These are phyloP conservation scores for Dinomys branickii DNA, from an alignment of 2,113 vertebrate species.

Conservation along the genomic window DNA sequence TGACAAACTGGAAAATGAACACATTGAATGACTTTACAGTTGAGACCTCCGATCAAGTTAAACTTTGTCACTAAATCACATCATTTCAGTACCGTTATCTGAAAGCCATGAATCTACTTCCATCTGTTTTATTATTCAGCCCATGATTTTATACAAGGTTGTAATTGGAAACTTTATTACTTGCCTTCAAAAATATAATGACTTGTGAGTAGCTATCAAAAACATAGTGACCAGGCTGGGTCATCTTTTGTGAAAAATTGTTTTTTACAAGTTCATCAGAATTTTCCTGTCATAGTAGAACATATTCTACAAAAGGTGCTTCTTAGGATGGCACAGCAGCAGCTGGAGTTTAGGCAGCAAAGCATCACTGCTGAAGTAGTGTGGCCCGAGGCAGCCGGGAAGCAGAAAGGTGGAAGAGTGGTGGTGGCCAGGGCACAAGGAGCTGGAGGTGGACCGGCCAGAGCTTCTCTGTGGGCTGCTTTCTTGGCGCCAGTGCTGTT, in stretches of 20 bases:
- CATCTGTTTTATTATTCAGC: background rate
- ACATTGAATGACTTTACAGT: background rate
- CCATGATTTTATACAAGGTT: background rate
- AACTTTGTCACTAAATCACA: background rate
- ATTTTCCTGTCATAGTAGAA: slow-evolving; percentile 8
- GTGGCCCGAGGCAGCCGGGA: background rate
- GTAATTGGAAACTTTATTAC: background rate
- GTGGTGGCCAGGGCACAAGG: no score
- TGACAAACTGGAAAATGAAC: background rate
- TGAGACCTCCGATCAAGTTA: background rate
- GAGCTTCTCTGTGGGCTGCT: background rate
- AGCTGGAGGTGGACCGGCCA: no score
- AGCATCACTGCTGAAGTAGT: background rate
- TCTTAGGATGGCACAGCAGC: background rate
- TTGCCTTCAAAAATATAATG: slow-evolving; percentile 7
- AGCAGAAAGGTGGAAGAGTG: no score
- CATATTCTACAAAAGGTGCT: background rate
- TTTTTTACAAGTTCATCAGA: background rate
- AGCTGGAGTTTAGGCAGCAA: background rate
- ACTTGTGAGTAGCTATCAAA: background rate
- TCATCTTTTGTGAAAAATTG: background rate
- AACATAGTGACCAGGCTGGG: background rate
- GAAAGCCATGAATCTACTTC: slow-evolving; percentile 21
- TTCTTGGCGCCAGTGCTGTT: background rate
- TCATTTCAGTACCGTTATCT: background rate